Percentiles rank a stretch among this genome's conserved stretches.
Conservation (phyloP, 2,797 vertebrate species). For the Manis javanica region DNA sequence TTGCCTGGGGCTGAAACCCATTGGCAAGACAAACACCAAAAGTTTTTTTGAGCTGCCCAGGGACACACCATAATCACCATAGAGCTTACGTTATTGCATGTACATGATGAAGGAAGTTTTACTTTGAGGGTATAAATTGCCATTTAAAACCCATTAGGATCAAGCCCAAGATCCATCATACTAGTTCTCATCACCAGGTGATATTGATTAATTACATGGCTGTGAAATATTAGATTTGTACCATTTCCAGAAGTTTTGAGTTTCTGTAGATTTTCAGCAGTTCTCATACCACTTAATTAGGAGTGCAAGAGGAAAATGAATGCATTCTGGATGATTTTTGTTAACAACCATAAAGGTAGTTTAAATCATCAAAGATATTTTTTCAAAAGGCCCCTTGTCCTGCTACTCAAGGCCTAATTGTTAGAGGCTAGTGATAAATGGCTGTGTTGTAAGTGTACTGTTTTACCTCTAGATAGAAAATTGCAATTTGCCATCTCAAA, state of each 20-base stretch:
- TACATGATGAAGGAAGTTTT: background rate
- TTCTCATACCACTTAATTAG: background rate
- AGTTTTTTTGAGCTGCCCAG: background rate
- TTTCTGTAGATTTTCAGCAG: background rate
- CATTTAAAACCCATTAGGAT: background rate
- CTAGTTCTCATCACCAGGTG: background rate
- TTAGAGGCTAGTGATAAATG: background rate
- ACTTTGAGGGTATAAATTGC: constrained; percentile 5
- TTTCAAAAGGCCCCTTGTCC: background rate
- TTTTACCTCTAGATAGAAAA: background rate
- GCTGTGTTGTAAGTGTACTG: background rate
- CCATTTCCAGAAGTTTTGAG: background rate
- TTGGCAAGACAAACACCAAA: background rate
- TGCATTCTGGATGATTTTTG: background rate
- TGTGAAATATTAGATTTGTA: background rate
- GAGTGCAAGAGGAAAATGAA: background rate
- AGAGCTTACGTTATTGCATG: background rate
- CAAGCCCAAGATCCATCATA: background rate
- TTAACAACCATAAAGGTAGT: background rate
- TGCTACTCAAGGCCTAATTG: background rate
- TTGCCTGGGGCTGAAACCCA: too few species aligned
- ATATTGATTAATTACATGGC: background rate
- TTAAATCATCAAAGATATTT: background rate
- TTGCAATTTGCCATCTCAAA: background rate
- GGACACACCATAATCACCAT: background rate